Base-by-base conservation (phyloP, 2,113 vertebrate genomes). In the Ammospiza caudacuta region DNA sequence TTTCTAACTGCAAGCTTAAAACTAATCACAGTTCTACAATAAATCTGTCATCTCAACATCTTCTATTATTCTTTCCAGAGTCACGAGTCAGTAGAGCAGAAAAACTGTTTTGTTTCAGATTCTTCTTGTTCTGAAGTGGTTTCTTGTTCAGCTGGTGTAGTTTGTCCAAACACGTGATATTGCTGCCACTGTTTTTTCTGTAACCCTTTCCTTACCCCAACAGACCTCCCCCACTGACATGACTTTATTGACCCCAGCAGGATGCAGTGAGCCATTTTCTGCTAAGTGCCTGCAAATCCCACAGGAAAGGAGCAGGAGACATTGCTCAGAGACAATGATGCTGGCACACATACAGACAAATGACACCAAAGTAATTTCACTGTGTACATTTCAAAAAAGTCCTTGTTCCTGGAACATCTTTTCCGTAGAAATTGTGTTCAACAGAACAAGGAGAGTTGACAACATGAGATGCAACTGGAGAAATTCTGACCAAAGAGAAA, bases 221-320 rank as follows among this genome's bases (percentile, higher is more conserved):
- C 19, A 61, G 46, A 43, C 25, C 6, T 1, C 27, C 15, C 19
- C 52, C 0, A 3, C 33, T 18, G 39, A 23, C 9, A 3, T 6
- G 39, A 33, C 51, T 51, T 57, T 3, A 1, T 2, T 31, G 43
- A 11, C 54, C 84, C 58, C 82, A 68, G 74, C 43, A 57, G 51
- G 39, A 39, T 15, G n/a, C 2, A 19, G 25, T 49, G 31, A 77
- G 22, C 23, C 11, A 7, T 55, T 16, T 82, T 55, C 69, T 78
- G 15, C 23, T 9, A 49, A 77, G 20, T 18, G 13, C 43, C 27
- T 72, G 67, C 35, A 57, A 49, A 55, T 64, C 11, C 8, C 31
- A 23, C 20, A 23, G 43, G n/a, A 61, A 72, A 49, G 19, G 37
- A 69, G 27, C 47, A 58, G 44, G 47, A 76, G 49, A 44, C 15